Evolutionary conservation across 2,888 invertebrate genomes (phyloP).

Genomic region (Acronicta leporina): DNA sequence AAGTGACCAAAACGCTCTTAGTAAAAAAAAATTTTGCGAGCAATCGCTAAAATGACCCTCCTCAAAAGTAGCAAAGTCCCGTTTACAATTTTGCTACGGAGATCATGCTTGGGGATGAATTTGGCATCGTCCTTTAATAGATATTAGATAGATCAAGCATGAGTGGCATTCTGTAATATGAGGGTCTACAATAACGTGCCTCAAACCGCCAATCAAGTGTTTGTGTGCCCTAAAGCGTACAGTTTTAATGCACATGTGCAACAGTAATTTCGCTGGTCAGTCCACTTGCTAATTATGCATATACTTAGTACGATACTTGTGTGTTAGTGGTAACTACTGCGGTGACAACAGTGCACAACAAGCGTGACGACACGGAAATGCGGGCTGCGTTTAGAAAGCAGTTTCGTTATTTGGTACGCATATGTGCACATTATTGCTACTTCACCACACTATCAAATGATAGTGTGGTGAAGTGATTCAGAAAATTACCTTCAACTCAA

Average conservation of each 20-base stretch:
- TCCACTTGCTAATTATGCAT: constrained; percentile 28
- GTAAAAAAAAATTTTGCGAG: background rate
- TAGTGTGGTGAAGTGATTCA: constrained; percentile 19
- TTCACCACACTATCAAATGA: too few relatives aligned
- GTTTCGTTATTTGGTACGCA: constrained; percentile 55
- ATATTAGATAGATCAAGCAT: too few relatives aligned
- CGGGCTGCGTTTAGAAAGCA: constrained; percentile 71
- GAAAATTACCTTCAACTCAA: background rate
- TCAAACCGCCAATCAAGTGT: background rate
- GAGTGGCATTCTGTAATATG: background rate
- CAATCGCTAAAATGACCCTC: too few relatives aligned
- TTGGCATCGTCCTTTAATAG: too few relatives aligned
- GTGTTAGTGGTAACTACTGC: constrained; percentile 23
- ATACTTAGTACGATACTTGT: constrained; percentile 13
- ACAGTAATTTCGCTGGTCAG: constrained; percentile 16
- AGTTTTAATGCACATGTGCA: constrained; percentile 1
- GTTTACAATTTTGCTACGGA: background rate
- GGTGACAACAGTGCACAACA: constrained; percentile 60
- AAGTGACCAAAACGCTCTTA: background rate
- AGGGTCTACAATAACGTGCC: too few relatives aligned
- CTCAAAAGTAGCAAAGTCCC: too few relatives aligned
- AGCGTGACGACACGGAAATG: constrained; percentile 73
- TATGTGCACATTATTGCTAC: constrained; percentile 44
- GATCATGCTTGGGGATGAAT: too few relatives aligned
- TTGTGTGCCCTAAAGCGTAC: background rate